phyloP scores from a whole-genome alignment of 2,113 vertebrate genomes.

The Stigmatopora argus region DNA sequence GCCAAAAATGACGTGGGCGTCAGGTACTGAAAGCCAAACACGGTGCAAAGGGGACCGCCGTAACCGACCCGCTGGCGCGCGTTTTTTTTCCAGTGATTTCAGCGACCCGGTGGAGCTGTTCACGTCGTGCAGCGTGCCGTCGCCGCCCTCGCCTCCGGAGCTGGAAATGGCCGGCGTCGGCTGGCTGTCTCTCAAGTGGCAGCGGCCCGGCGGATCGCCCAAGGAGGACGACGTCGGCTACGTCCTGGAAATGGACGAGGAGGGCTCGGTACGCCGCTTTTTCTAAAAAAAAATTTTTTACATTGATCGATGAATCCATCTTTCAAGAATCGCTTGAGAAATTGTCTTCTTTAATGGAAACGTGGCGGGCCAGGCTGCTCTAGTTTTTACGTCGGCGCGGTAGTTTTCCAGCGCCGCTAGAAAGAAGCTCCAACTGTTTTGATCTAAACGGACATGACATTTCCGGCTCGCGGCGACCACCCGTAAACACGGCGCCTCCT shows the following conservation, averaged over 20 bases:
- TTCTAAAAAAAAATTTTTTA: too few species aligned
- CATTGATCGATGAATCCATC: too few species aligned
- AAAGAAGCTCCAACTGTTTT: not conserved
- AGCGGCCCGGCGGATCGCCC: conserved; percentile 84
- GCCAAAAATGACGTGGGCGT: conserved; percentile 93
- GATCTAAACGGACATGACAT: conserved; percentile 9
- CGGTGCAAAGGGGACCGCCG: too few species aligned
- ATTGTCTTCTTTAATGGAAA: too few species aligned
- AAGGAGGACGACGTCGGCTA: conserved; percentile 93
- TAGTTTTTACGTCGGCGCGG: too few species aligned
- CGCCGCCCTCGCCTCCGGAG: conserved; percentile 82
- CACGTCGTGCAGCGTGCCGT: conserved; percentile 94
- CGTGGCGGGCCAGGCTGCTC: too few species aligned
- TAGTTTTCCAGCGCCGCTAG: not conserved
- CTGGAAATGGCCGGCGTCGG: conserved; percentile 85
- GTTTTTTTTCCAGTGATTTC: conserved; percentile 76
- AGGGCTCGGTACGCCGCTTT: conserved; percentile 76
- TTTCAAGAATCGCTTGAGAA: too few species aligned
- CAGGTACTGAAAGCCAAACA: conserved; percentile 69
- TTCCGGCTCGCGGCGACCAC: conserved; percentile 9
- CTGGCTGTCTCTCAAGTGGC: conserved; percentile 90
- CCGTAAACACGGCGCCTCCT: conserved; percentile 10
- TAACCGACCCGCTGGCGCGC: too few species aligned
- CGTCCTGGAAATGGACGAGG: conserved; percentile 96
- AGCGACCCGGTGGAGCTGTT: conserved; percentile 92